A percentile compares a stretch with the other conserved stretches of the same genome.
These are phyloP conservation scores for Hipparchia sbordonii DNA, from an alignment of 2,888 invertebrate genomes.

Conservation along the genomic window DNA sequence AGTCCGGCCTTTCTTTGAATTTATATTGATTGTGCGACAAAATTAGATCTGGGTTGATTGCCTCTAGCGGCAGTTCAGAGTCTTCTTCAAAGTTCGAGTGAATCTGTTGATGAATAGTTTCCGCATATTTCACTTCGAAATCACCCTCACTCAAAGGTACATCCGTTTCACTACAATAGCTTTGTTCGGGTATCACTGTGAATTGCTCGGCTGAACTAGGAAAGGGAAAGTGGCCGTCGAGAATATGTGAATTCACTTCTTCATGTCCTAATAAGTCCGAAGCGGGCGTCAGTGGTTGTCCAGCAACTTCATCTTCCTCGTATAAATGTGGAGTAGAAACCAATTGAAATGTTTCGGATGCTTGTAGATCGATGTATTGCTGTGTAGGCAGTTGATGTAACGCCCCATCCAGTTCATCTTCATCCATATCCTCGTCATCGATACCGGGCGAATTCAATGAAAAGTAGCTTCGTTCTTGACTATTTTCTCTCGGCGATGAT, in stretches of 20 bases:
- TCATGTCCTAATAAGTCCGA: slow-evolving; percentile 77
- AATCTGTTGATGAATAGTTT: slow-evolving; percentile 65
- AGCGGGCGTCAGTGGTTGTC: slow-evolving; percentile 79
- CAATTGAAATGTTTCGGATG: slow-evolving; percentile 85
- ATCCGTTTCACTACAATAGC: slow-evolving; percentile 70
- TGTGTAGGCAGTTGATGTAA: slow-evolving; percentile 75
- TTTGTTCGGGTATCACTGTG: slow-evolving; percentile 77
- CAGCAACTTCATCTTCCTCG: slow-evolving; percentile 84
- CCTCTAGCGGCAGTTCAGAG: slow-evolving; percentile 55
- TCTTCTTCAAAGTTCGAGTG: slow-evolving; percentile 55
- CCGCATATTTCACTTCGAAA: slow-evolving; percentile 77
- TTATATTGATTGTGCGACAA: slow-evolving; percentile 62
- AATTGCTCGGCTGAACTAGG: slow-evolving; percentile 78
- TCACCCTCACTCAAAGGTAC: slow-evolving; percentile 66
- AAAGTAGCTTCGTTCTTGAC: slow-evolving; percentile 78
- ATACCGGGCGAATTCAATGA: slow-evolving; percentile 71
- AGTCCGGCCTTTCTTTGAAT: slow-evolving; percentile 65
- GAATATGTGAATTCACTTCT: slow-evolving; percentile 74
- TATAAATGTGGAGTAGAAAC: slow-evolving; percentile 82
- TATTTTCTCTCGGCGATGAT: slow-evolving; percentile 77
- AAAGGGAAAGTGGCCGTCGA: slow-evolving; percentile 79
- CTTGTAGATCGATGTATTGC: slow-evolving; percentile 84
- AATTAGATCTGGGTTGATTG: slow-evolving; percentile 64
- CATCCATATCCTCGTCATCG: slow-evolving; percentile 74
- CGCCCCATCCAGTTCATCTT: slow-evolving; percentile 73